Conservation (phyloP, 2,888 invertebrate species). For the Melieria omissa region DNA sequence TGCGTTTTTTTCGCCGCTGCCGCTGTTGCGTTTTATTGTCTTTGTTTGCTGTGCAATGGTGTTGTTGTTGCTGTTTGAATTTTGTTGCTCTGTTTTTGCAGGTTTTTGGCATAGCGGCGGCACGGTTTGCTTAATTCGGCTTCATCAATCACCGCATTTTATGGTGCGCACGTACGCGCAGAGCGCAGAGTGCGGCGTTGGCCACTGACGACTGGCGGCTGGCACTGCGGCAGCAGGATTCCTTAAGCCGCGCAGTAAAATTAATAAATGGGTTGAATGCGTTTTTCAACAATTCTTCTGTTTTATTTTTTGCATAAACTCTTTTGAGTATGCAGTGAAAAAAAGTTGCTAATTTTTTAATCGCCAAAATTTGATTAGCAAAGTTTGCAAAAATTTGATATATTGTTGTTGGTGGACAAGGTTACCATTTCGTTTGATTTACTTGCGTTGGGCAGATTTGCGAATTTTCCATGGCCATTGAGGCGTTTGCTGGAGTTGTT, state of each 20-base stretch:
- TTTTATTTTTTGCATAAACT: constrained; percentile 17
- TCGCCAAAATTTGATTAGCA: constrained; percentile 19
- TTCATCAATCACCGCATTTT: constrained; percentile 53
- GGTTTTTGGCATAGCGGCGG: constrained; percentile 33
- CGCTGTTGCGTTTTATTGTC: constrained; percentile 21
- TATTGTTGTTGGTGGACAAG: too few relatives aligned
- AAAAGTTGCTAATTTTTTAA: constrained; percentile 44
- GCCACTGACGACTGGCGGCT: constrained; percentile 34
- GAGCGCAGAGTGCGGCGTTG: constrained; percentile 8
- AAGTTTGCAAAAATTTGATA: too few relatives aligned
- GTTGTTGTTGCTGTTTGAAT: constrained; percentile 17
- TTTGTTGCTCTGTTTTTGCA: constrained; percentile 18
- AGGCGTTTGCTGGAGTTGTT: not conserved
- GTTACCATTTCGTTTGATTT: too few relatives aligned
- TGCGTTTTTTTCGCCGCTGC: constrained; percentile 29
- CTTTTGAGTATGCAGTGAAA: constrained; percentile 37
- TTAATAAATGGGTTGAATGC: constrained; percentile 42
- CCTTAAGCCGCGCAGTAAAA: constrained; percentile 37
- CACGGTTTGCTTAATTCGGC: constrained; percentile 51
- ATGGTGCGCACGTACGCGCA: constrained; percentile 44
- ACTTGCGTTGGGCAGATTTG: too few relatives aligned
- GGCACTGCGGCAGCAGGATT: constrained; percentile 18
- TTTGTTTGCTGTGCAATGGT: not conserved
- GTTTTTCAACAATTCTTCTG: not conserved
- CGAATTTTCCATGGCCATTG: not conserved